Percentiles rank a stretch among this genome's conserved stretches.
Conservation (phyloP, 2,888 invertebrate species). For the Eumerus sabulonum region DNA sequence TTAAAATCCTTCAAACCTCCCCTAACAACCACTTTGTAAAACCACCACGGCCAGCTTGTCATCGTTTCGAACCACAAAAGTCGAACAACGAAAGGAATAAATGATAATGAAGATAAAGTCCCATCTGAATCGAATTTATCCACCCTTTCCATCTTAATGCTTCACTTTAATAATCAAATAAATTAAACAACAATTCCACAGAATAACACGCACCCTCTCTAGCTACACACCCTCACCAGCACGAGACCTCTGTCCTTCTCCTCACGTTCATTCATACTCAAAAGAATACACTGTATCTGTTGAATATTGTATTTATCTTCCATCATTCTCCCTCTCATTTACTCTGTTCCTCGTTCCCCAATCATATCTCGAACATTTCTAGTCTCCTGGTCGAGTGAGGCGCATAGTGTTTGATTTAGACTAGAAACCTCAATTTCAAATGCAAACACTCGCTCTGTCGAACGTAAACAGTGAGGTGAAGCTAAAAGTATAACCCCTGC, state of each 20-base stretch:
- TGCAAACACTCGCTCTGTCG: conserved; percentile 57
- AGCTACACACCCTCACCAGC: conserved; percentile 7
- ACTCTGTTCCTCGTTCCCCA: not conserved
- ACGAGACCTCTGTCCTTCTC: not conserved
- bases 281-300: conserved; percentile 47
- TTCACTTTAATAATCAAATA: conserved; percentile 67
- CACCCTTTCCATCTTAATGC: conserved; percentile 58
- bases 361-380: conserved; percentile 6
- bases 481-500: conserved; percentile 29
- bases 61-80: not conserved
- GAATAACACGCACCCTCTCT: conserved; percentile 63
- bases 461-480: conserved; percentile 44
- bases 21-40: not conserved
- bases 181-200: conserved; percentile 67
- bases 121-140: conserved; percentile 58
- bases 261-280: too few species aligned
- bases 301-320: conserved; percentile 64
- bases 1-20: not conserved
- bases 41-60: not conserved
- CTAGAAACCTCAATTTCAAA: conserved; percentile 67
- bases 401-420: conserved; percentile 63
- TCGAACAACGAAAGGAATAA: not conserved
- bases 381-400: not conserved
- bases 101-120: conserved; percentile 46
- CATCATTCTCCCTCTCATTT: conserved; percentile 28